phyloP scores from a whole-genome alignment of 2,888 invertebrate species.

The Oscheius sp. region DNA sequence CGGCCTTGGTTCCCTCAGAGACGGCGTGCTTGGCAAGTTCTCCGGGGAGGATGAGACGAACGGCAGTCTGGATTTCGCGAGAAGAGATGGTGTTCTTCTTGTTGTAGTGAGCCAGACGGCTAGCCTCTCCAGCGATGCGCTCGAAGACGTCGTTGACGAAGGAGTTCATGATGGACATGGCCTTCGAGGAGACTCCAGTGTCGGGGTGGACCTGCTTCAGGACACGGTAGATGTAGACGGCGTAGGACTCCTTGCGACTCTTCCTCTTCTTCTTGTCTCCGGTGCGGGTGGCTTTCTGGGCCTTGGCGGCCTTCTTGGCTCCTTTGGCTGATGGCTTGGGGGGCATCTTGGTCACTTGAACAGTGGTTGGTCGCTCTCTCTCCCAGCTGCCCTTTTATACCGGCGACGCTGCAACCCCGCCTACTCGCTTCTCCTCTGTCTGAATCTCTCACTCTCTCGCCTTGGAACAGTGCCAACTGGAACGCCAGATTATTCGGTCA shows the following conservation, averaged over 20 bases:
- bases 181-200: conserved; percentile 78
- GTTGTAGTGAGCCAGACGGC: conserved; percentile 76
- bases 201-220: conserved; percentile 73
- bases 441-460: background rate
- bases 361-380: no score
- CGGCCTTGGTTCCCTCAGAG: conserved; percentile 51
- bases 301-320: conserved; percentile 69
- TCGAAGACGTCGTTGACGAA: conserved; percentile 82
- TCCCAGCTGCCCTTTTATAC: background rate
- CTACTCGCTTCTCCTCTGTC: background rate
- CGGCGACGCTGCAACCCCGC: background rate
- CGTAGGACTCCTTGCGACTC: conserved; percentile 66
- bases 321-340: conserved; percentile 68
- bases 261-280: conserved; percentile 67
- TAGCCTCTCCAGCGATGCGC: conserved; percentile 75
- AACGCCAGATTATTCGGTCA: background rate
- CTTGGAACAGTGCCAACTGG: background rate
- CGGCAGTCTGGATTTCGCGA: conserved; percentile 73
- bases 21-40: conserved; percentile 54
- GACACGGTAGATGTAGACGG: conserved; percentile 76
- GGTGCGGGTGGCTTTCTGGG: conserved; percentile 60
- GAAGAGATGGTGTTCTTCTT: conserved; percentile 77
- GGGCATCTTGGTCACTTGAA: no score
- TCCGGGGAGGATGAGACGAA: conserved; percentile 56
- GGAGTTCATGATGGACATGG: conserved; percentile 81